These are phyloP conservation scores for Drosophila cognata DNA, from an alignment of 2,888 invertebrate genomes.

Conservation along the genomic window DNA sequence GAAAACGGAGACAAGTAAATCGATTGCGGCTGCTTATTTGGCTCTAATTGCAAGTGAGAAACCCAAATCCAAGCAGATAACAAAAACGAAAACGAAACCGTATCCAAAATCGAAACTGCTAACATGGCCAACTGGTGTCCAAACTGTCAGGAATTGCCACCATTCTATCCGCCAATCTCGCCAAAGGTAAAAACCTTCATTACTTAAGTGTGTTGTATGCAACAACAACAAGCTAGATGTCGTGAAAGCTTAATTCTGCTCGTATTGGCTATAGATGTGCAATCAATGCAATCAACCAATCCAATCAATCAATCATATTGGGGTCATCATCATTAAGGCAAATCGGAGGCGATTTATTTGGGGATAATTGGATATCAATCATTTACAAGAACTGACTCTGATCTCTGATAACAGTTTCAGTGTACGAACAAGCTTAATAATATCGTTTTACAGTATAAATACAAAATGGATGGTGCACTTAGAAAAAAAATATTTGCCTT, in stretches of 20 bases:
- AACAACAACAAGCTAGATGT: constrained; percentile 6
- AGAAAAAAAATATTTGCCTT: not conserved
- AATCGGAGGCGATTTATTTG: constrained; percentile 1
- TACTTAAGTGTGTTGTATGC: constrained; percentile 17
- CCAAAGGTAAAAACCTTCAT: constrained; percentile 72
- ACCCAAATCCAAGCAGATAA: constrained; percentile 15
- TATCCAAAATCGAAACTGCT: constrained; percentile 35
- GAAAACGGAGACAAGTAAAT: constrained; percentile 59
- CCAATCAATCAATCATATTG: constrained; percentile 38
- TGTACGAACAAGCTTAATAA: not conserved
- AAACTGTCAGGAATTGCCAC: constrained; percentile 81
- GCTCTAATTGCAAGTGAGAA: constrained; percentile 49
- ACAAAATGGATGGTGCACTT: not conserved
- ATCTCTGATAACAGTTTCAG: not conserved
- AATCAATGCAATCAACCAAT: constrained; percentile 16
- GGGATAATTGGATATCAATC: constrained; percentile 7
- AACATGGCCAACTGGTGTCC: constrained; percentile 81
- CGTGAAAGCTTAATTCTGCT: constrained; percentile 4
- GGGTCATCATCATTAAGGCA: constrained; percentile 34
- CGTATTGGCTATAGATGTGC: constrained; percentile 12
- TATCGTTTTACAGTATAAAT: not conserved
- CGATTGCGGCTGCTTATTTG: constrained; percentile 53
- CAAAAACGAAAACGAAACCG: constrained; percentile 14
- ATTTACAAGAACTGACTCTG: not conserved
- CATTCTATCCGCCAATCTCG: constrained; percentile 77